A percentile compares a stretch with the other conserved stretches of the same genome.
Conservation (phyloP, 2,888 invertebrate genomes). For the Zelleria hepariella region DNA sequence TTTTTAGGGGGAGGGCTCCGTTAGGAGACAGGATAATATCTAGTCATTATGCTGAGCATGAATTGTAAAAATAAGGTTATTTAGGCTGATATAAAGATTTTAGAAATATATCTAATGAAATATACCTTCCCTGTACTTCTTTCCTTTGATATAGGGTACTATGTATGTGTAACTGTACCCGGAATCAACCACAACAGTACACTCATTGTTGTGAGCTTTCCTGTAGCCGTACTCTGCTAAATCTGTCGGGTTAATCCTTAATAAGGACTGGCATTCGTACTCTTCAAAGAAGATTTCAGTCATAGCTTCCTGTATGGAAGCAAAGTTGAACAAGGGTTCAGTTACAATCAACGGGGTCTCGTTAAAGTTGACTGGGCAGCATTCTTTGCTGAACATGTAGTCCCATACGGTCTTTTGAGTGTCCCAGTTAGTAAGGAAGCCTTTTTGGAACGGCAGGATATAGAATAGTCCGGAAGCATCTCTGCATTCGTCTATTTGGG, state of each 20-base stretch:
- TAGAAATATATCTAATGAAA: no score
- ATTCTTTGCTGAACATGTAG: constrained; percentile 90
- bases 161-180: constrained; percentile 98
- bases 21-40: no score
- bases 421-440: constrained; percentile 96
- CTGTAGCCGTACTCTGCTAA: constrained; percentile 81
- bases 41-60: no score
- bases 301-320: constrained; percentile 92
- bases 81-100: no score
- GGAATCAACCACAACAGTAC: constrained; percentile 89
- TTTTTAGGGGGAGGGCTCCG: no score
- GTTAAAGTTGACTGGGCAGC: constrained; percentile 81
- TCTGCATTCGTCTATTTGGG: constrained; percentile 95
- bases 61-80: no score
- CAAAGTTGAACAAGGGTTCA: constrained; percentile 95
- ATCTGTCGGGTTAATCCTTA: constrained; percentile 85
- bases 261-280: constrained; percentile 88
- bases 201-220: constrained; percentile 70
- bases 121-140: constrained; percentile 74
- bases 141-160: constrained; percentile 89
- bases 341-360: constrained; percentile 89
- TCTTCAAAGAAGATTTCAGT: constrained; percentile 98
- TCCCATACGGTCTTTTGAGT: constrained; percentile 97
- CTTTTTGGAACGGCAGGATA: constrained; percentile 94
- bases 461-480: constrained; percentile 97